Percentiles rank a stretch among this genome's conserved stretches.
Evolutionary conservation across 2,888 invertebrate species (phyloP).

Genomic region (Ligdia adustata): DNA sequence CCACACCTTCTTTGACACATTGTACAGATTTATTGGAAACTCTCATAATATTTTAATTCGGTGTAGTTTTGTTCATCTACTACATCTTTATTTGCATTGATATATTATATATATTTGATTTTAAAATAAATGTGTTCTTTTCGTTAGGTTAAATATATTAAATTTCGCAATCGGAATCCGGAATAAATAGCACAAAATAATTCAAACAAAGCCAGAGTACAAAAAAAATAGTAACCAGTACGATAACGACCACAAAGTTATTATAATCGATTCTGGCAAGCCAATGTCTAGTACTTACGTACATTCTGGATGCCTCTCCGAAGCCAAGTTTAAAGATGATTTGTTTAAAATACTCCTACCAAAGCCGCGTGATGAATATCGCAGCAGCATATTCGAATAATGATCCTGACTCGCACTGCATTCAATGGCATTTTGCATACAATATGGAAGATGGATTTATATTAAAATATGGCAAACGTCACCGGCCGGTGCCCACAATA

Average conservation of each 20-base stretch:
- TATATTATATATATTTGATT: too few relatives aligned
- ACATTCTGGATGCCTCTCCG: slow-evolving; percentile 23
- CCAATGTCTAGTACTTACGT: slow-evolving; percentile 15
- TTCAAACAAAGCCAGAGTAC: neutral
- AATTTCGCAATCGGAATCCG: too few relatives aligned
- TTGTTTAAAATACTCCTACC: slow-evolving; percentile 80
- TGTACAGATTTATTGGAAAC: too few relatives aligned
- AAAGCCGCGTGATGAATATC: slow-evolving; percentile 77
- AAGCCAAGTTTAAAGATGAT: slow-evolving; percentile 76
- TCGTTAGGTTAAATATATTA: too few relatives aligned
- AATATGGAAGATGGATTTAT: slow-evolving; percentile 83
- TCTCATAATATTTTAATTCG: too few relatives aligned
- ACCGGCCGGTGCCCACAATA: slow-evolving; percentile 78
- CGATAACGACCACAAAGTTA: slow-evolving; percentile 20
- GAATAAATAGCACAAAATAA: too few relatives aligned
- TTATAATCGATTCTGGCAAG: slow-evolving; percentile 25
- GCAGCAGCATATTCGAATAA: slow-evolving; percentile 79
- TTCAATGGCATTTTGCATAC: slow-evolving; percentile 84
- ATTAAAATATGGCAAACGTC: slow-evolving; percentile 83
- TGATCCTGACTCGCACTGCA: slow-evolving; percentile 80
- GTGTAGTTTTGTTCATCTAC: too few relatives aligned
- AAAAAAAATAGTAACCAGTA: too few relatives aligned
- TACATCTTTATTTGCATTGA: too few relatives aligned
- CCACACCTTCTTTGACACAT: too few relatives aligned
- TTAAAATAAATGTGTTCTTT: too few relatives aligned